Conservation (phyloP, 2,113 vertebrate genomes). For the Lagopus muta region DNA sequence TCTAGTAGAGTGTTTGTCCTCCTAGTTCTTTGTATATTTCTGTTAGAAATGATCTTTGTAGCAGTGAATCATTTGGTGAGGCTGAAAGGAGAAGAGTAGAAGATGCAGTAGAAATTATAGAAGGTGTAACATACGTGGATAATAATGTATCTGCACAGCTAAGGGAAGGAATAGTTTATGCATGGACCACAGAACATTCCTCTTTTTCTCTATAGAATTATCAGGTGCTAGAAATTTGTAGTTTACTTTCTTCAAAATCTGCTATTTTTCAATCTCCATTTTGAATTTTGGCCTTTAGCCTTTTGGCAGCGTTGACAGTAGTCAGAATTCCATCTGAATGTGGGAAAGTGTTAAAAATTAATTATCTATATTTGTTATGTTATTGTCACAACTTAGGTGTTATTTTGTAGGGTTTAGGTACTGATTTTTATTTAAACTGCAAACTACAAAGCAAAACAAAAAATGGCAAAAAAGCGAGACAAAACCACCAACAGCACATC, state of each 20-base stretch:
- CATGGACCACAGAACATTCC: background rate
- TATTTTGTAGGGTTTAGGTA: background rate
- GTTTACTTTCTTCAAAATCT: background rate
- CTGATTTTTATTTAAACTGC: background rate
- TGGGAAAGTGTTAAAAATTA: background rate
- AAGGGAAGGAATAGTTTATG: background rate
- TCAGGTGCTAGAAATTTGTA: background rate
- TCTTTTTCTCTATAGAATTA: background rate
- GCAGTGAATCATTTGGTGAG: background rate
- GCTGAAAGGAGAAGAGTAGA: background rate
- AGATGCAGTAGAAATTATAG: background rate
- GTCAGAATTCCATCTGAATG: background rate
- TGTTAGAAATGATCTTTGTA: background rate
- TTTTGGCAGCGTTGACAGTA: background rate
- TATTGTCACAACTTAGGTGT: background rate
- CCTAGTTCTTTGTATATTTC: background rate
- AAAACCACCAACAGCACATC: background rate
- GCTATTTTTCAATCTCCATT: background rate
- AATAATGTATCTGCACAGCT: background rate
- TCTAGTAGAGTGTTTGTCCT: background rate
- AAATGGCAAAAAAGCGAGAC: background rate
- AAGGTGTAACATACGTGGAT: background rate
- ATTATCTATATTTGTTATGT: background rate
- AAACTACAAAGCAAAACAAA: too few relatives aligned
- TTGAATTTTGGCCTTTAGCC: background rate